Base-by-base conservation (phyloP, 2,113 vertebrate genomes). In the Hassar affinis region DNA sequence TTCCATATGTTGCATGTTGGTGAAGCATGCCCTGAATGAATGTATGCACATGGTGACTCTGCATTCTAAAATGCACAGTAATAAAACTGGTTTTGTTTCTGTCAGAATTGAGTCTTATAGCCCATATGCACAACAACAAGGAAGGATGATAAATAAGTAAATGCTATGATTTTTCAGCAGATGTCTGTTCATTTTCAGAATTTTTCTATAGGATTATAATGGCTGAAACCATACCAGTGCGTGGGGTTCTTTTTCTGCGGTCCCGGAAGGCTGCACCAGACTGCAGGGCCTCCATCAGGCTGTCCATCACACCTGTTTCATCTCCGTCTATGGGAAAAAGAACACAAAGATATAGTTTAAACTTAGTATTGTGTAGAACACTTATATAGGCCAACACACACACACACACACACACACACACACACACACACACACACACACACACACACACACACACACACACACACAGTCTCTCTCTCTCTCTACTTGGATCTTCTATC, bases 291-390 rank as follows among this genome's bases (percentile, higher is more conserved):
- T 99, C 97, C 89, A 99, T 96, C 89, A 99, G 93, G 77, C 96
- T 98, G 93, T 99, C 98, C 97, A 99, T 99, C 92, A 99, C 97
- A 20, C 98, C 98, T 0, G 96, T 99, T 93, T 98, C 97, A 81
- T 99, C 96, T 86, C 98, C 98, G 88, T 99, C 98, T 99, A 94
- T 14, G 78, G 91, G 86, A 1, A 86, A 85, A 57, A 75, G 45
- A 82, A n/a, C 84, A 66, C 80, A 86, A 42, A 52, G 83, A 90
- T 57, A 85, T 2, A 78, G 69, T 62, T 25, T 74, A 57, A 80
- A 56, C 10, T 49, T 27, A 79, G 18, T 30, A 47, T 56, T 35
- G 56, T n/a, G 10, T 74, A 33, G 6, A 12, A 78, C 15, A 68
- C 72, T 33, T 9, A 49, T n/a, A 45, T 14, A 45, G 38, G 64